Base-by-base conservation (phyloP, 2,888 invertebrate genomes). In the Adineta ricciae region DNA sequence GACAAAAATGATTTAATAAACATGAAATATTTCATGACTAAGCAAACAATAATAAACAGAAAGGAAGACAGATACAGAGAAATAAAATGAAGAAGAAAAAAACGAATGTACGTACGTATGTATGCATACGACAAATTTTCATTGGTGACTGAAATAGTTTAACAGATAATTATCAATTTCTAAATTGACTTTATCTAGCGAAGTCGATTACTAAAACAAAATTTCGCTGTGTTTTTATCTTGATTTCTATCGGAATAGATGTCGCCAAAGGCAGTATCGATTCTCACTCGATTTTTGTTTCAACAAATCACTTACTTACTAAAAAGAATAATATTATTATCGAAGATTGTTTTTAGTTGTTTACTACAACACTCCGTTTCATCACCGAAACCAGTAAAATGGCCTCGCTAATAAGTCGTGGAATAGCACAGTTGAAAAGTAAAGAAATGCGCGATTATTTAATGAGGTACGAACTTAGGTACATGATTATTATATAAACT, bases 361-460 rank as follows among this genome's bases (percentile, higher is more conserved):
- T 9, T 50, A 50, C 19, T 50, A 11, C 46, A 46, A 46, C 5
- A 46, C 46, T 46, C 11, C 11, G 11, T 46, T 46, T 46, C 46
- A 46, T 46, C 11, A 46, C 11, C n/a, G n/a, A n/a, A 46, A 46
- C 46, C 46, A 46, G 11, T 11, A 32, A 3, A 32, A 64, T 64
- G 64, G 78, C 78, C 24, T 78, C 78, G 7, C 14, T 78, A 9
- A 7, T 78, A 24, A 32, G 24, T 78, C 78, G 78, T 78, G 78
- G 78, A 11, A n/a, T 78, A 78, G 9, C 78, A 1, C 41, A 41
- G n/a, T 41, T 78, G 8, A 78, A 78, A 7, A 41, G 41, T 9
- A 78, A 78, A 78, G 78, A 78, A 78, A 41, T 24, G 38, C 78
- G 78, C 11, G 78, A 78, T 41, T 78, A 78, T 41, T 41, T 78